A percentile compares a stretch with the other conserved stretches of the same genome.
Conservation (phyloP, 2,113 vertebrate species). For the Zingel zingel region DNA sequence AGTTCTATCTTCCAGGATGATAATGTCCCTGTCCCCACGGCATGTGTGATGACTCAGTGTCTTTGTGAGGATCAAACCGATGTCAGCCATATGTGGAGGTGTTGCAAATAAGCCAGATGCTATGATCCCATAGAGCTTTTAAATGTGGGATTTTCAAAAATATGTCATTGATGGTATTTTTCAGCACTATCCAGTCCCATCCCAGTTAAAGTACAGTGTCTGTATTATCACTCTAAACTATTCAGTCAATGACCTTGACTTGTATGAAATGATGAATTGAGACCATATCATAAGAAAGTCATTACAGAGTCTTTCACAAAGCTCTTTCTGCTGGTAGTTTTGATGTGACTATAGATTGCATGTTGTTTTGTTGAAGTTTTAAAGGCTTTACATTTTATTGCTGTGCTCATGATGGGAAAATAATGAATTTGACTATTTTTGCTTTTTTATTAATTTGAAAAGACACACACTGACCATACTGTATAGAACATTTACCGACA, state of each 20-base stretch:
- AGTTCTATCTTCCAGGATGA: not conserved
- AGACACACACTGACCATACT: not conserved
- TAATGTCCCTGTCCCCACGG: not conserved
- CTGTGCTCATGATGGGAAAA: not conserved
- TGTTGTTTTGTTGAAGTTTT: not conserved
- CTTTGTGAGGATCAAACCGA: constrained; percentile 17
- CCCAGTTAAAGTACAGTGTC: not conserved
- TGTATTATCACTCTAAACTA: constrained; percentile 12
- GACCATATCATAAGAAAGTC: constrained; percentile 5
- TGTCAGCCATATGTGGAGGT: constrained; percentile 34
- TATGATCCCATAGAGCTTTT: constrained; percentile 19
- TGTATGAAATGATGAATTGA: not conserved
- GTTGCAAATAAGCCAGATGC: constrained; percentile 44
- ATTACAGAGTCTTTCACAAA: not conserved
- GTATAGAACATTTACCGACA: not conserved
- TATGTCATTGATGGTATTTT: constrained; percentile 18
- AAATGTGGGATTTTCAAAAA: constrained; percentile 30
- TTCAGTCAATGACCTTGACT: constrained; percentile 35
- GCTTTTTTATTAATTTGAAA: not conserved
- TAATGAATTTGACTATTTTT: not conserved
- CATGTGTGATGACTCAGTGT: constrained; percentile 16
- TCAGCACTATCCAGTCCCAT: not conserved
- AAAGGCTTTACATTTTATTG: not conserved
- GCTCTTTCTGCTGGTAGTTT: not conserved
- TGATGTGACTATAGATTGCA: not conserved